These are phyloP conservation scores for Stenodera caucasica DNA, from an alignment of 2,888 invertebrate genomes.

Conservation along the genomic window DNA sequence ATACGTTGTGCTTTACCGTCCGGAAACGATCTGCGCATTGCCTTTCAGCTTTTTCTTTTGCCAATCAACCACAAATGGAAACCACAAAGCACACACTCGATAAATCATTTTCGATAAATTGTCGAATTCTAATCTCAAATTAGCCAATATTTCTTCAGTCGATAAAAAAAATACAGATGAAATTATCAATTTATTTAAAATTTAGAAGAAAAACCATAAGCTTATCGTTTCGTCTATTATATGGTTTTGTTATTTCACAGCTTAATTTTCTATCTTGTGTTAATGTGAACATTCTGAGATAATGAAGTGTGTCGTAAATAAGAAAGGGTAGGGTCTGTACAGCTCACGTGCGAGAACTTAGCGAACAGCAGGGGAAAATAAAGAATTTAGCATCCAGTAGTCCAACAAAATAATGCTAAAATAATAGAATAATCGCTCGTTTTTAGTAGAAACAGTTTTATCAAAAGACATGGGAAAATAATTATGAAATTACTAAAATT, in stretches of 20 bases:
- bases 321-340: slow-evolving; percentile 40
- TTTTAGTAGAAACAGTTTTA: no score
- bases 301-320: slow-evolving; percentile 45
- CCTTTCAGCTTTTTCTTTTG: slow-evolving; percentile 9
- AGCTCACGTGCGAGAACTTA: slow-evolving; percentile 44
- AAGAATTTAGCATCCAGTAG: slow-evolving; percentile 33
- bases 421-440: no score
- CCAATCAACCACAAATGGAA: slow-evolving; percentile 11
- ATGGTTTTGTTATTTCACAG: slow-evolving; percentile 15
- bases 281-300: slow-evolving; percentile 32
- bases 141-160: neutral
- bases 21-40: slow-evolving; percentile 41
- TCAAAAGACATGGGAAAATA: no score
- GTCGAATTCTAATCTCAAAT: neutral
- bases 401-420: slow-evolving; percentile 15
- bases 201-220: no score
- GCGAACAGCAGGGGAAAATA: slow-evolving; percentile 35
- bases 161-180: no score
- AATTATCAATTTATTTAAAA: no score
- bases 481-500: no score
- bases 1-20: slow-evolving; percentile 45
- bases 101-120: slow-evolving; percentile 11
- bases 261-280: slow-evolving; percentile 32
- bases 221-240: no score
- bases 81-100: slow-evolving; percentile 9